Evolutionary conservation across 2,888 invertebrate genomes (phyloP).

Genomic region (Euproctis similis): DNA sequence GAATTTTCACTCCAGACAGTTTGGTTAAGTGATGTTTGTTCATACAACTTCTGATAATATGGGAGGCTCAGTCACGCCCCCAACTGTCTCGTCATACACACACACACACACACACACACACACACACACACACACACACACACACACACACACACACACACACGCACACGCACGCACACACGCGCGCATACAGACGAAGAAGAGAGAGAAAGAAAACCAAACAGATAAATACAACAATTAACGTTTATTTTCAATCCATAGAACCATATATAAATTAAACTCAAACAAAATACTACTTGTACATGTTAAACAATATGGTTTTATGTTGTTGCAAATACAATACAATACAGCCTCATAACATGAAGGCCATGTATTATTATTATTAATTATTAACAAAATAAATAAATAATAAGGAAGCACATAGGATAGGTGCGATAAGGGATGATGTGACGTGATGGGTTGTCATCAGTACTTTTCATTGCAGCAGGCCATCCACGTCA

Average conservation of each 20-base stretch:
- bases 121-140: no score
- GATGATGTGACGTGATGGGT: constrained; percentile 27
- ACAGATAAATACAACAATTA: constrained; percentile 65
- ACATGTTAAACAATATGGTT: constrained; percentile 62
- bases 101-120: no score
- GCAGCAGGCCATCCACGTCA: not conserved
- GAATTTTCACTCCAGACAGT: no score
- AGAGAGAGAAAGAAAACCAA: constrained; percentile 52
- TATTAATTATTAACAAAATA: no score
- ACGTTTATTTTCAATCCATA: constrained; percentile 73
- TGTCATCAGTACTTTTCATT: not conserved
- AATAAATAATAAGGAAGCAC: constrained; percentile 35
- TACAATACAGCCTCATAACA: constrained; percentile 16
- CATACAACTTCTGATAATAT: no score
- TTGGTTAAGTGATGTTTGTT: no score
- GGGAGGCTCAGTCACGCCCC: no score
- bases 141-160: no score
- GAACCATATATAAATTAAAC: constrained; percentile 69
- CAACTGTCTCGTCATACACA: no score
- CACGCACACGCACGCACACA: no score
- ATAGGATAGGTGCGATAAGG: constrained; percentile 10
- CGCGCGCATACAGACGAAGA: no score
- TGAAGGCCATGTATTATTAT: constrained; percentile 15
- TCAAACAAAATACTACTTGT: constrained; percentile 66
- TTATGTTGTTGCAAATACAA: constrained; percentile 51